phyloP scores from a whole-genome alignment of 2,113 vertebrate species.

The Mirounga angustirostris region DNA sequence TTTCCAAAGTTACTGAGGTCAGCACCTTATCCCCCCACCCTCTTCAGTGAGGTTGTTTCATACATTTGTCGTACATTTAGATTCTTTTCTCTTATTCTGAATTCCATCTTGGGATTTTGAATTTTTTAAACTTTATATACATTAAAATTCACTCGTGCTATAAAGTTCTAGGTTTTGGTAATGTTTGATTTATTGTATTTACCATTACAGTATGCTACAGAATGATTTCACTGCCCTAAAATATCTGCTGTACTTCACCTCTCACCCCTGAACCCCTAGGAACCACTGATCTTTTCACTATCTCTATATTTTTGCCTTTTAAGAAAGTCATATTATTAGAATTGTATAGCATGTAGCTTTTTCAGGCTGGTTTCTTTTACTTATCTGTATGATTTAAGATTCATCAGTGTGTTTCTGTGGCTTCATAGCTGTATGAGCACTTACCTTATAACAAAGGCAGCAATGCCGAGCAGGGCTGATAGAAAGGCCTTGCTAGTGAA shows the following conservation, averaged over 20 bases:
- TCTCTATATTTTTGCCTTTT: background rate
- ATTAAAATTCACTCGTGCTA: background rate
- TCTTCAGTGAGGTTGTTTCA: background rate
- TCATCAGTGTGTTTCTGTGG: background rate
- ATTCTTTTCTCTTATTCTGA: background rate
- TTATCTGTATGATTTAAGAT: background rate
- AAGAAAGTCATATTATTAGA: background rate
- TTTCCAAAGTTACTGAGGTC: background rate
- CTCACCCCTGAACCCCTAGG: background rate
- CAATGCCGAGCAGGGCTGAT: background rate
- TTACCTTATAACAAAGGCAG: background rate
- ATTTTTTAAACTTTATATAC: background rate
- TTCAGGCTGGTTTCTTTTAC: background rate
- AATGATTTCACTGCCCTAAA: background rate
- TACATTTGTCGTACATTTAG: background rate
- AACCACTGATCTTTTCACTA: background rate
- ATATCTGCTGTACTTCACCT: background rate
- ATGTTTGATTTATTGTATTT: background rate
- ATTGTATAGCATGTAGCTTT: background rate
- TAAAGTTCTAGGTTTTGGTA: background rate
- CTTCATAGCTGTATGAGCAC: background rate
- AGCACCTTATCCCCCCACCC: background rate
- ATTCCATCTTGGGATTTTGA: background rate
- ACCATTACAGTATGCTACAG: background rate
- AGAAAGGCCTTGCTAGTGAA: background rate